Base-by-base conservation (phyloP, 2,113 vertebrate species). In the Petaurus breviceps region DNA sequence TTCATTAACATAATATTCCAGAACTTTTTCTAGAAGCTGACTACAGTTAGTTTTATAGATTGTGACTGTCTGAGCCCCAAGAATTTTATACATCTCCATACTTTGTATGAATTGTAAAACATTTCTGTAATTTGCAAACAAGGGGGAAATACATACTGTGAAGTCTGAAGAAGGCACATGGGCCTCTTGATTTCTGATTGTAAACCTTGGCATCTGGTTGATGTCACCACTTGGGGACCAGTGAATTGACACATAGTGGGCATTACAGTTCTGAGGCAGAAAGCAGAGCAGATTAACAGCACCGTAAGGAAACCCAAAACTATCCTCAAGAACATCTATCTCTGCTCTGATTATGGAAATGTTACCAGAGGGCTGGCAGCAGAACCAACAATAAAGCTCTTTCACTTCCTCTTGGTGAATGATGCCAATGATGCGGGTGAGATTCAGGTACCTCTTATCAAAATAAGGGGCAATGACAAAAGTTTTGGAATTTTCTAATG, bases 1-100 rank as follows among this genome's bases (percentile, higher is more conserved):
- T 96, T 99, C 99, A 37, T 97, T 55, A 46, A 90, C n/a, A 97
- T 99, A 99, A 95, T 96, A 97, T 14, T 96, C 97, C 94, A 99
- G 90, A 77, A 99, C 98, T 93, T 98, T 98, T 8, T 98, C 96
- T 51, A 99, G 98, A 16, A 98, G 97, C 8, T 93, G 97, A 90
- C 99, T 98, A 89, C 98, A 99, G 98, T 98, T 99, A 96, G 98
- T 99, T 90, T 99, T 99, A 49, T 99, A 99, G 96, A 99, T 98
- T n/a, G 99, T 97, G 95, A 99, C 99, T 50, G 97, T 98, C 95
- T 98, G 94, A 0, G 98, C 98, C 26, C 99, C 99, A 37, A 99
- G 98, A 94, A 99, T 95, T 98, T 98, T 99, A 98, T 99, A 99
- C 98, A 99, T 99, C 97, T 99, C 99, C 94, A 99, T 96, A 23